Evolutionary conservation across 2,888 invertebrate species (phyloP).

Genomic region (Chrysomela aeneicollis): DNA sequence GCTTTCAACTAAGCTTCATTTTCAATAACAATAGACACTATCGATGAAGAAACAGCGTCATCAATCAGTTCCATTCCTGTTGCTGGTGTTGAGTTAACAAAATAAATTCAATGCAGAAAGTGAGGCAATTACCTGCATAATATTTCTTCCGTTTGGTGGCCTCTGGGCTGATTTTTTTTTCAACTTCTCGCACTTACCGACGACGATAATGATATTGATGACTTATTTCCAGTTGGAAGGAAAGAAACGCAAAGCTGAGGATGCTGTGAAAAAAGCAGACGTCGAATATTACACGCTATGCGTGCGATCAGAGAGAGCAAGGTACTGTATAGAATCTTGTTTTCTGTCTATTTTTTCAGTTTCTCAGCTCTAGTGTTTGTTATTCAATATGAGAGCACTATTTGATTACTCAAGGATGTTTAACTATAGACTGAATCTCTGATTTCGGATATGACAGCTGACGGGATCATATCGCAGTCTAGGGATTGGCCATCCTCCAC

Average conservation of each 20-base stretch:
- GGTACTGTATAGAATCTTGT: constrained; percentile 65
- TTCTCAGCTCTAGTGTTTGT: no score
- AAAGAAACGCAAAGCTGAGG: constrained; percentile 89
- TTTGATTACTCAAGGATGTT: no score
- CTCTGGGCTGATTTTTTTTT: constrained; percentile 4
- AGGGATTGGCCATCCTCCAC: no score
- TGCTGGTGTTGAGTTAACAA: no score
- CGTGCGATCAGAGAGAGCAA: constrained; percentile 87
- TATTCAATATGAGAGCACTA: no score
- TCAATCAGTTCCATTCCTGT: no score
- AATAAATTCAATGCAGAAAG: neutral
- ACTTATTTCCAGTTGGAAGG: constrained; percentile 73
- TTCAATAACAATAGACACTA: no score
- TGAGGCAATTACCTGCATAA: neutral
- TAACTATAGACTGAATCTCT: no score
- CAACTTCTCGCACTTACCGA: neutral
- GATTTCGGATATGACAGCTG: no score
- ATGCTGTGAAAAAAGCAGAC: constrained; percentile 89
- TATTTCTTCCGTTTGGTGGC: neutral
- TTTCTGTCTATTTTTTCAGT: constrained; percentile 8
- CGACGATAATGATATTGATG: neutral
- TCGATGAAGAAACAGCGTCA: no score
- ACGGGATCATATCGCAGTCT: no score
- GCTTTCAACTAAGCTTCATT: no score
- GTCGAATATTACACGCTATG: constrained; percentile 93